Conservation (phyloP, 92 coral and sea anemone species). For the Metridium senile region DNA sequence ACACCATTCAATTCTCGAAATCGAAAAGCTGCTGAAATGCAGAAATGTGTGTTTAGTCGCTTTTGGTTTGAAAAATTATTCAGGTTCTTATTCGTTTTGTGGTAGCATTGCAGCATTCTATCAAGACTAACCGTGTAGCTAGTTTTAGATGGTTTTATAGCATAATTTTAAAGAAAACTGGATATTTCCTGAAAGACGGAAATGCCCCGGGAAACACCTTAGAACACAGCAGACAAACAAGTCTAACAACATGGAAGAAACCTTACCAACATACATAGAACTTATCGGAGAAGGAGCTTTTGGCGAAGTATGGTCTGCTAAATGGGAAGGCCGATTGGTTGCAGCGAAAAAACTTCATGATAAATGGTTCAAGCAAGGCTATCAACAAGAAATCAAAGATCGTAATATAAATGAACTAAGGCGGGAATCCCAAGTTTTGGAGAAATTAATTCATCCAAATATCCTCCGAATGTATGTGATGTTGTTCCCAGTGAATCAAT, state of each 20-base stretch:
- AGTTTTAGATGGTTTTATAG: too few species aligned
- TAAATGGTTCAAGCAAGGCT: constrained; percentile 44
- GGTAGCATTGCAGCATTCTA: too few species aligned
- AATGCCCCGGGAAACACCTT: background rate
- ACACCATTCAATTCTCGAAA: too few species aligned
- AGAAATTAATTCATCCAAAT: constrained; percentile 67
- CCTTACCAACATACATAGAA: too few species aligned
- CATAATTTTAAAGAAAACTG: too few species aligned
- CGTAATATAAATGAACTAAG: constrained; percentile 45
- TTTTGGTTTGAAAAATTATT: too few species aligned
- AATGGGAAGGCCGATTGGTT: constrained; percentile 56
- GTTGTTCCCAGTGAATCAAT: constrained; percentile 45
- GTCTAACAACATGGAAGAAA: too few species aligned
- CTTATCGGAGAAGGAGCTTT: constrained; percentile 74
- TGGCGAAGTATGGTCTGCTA: constrained; percentile 72
- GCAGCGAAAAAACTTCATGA: constrained; percentile 79
- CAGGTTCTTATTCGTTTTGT: background rate
- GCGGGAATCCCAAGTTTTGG: constrained; percentile 65
- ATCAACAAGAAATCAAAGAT: constrained; percentile 44
- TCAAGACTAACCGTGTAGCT: too few species aligned
- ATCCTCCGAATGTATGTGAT: constrained; percentile 66
- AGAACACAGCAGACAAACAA: too few species aligned
- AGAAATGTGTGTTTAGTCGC: too few species aligned
- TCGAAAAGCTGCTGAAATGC: too few species aligned
- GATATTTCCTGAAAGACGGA: too few species aligned